Evolutionary conservation across 2,888 invertebrate genomes (phyloP), one percentile per base, ranked within the genome.

Genomic region (Tetranychus truncatus): DNA sequence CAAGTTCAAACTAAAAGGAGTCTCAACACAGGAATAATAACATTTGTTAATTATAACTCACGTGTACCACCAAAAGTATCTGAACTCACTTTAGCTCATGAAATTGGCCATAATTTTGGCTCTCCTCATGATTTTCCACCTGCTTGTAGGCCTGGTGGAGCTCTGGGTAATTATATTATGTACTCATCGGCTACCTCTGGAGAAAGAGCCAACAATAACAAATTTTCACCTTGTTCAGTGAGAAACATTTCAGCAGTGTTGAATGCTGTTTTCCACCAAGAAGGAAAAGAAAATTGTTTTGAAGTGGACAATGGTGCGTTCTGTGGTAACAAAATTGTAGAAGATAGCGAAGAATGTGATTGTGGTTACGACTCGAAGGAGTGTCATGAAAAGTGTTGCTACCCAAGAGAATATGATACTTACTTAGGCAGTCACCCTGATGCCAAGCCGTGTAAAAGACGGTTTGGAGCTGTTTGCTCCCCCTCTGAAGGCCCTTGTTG

Each of bases 401-500:
- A 94, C 83, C 95, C 95, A 21, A 86, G 92, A 34, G 85, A 89
- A 80, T 75, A 78, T 1, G 76, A 75, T 2, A 73, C 77, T n/a
- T 78, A 76, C 73, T 72, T 76, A 55, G 71, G 71, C 18, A 65
- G 74, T 21, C 77, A 78, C 18, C 78, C 78, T 34, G 71, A 75
- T 69, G 79, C 79, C 9, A 66, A 87, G 79, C 90, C 91, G 4
- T 95, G 95, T 82, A 88, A 88, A 45, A 86, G 94, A 75, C 87
- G 89, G 79, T 86, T 86, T 71, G 86, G 87, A 76, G 90, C 91
- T 0, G 89, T 91, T 80, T 91, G 91, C 89, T 91, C 90, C 89
- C 97, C 97, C 0, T 95, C 95, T 75, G 92, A 97, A 86, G 99
- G 99, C 8, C 96, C 95, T 44, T 99, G 99, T 84, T 99, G 97